Evolutionary conservation across 1,140 invertebrate genomes (phyloP), one percentile per base, ranked within the genome.

Genomic region (Bacillus rossius): DNA sequence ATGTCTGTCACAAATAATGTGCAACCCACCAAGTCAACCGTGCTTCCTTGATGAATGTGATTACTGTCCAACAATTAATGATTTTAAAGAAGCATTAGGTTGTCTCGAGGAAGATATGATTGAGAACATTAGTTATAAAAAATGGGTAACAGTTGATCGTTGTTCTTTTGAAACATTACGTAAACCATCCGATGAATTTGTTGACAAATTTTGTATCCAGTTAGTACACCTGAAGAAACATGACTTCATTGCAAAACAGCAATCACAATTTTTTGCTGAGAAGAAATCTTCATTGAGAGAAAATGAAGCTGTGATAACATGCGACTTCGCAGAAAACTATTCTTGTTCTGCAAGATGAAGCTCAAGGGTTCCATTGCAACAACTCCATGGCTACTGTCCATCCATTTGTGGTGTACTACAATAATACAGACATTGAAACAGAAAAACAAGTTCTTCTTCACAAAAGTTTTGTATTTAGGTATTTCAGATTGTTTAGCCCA

Each of bases 251-350:
- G 17, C 17, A 45, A 25, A 19, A 19, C 43, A 45, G 22, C 17
- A 45, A 45, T 45, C 43, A 19, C 13, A 5, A 19, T 45, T 45
- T 23, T 19, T 19, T 45, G 5, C 22, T 45, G 29, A 34, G 43
- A 19, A 45, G 13, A 45, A 45, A 45, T 19, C 5, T 45, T 19
- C 17, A 23, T 23, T 45, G 22, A 14, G 43, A 23, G 43, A 45
- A 19, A 14, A 23, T 45, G 43, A 34, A 45, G 43, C 22, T 51
- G 19, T 51, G 25, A 41, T 48, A 8, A 42, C 62, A 2, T 59
- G 61, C 41, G 65, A 69, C 42, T 67, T 65, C 63, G 64, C 61
- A 29, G 59, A 69, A 61, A 64, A 69, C 55, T 69, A 67, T 49
- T 47, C 43, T 65, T 48, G 38, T 67, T 8, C 40, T 64, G 37